phyloP scores from a whole-genome alignment of 2,888 invertebrate genomes.

The Ophioninae sp. region DNA sequence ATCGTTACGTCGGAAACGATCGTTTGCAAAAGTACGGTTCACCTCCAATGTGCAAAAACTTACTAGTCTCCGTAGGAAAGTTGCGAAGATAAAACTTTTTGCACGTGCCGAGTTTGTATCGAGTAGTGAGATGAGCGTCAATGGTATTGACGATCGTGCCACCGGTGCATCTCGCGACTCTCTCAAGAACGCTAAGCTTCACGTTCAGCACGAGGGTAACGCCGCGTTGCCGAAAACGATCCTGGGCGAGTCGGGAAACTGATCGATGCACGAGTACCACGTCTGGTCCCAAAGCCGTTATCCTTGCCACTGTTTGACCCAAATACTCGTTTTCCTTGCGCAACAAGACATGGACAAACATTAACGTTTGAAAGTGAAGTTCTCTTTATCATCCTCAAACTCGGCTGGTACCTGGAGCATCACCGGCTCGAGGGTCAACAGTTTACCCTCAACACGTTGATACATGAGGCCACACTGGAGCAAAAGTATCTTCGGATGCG shows the following conservation, averaged over 20 bases:
- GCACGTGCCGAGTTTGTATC: constrained; percentile 92
- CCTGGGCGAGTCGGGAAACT: constrained; percentile 93
- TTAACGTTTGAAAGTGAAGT: too few species aligned
- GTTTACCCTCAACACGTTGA: constrained; percentile 95
- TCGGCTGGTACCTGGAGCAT: constrained; percentile 89
- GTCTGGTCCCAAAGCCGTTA: constrained; percentile 91
- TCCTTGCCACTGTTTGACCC: constrained; percentile 91
- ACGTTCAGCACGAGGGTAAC: constrained; percentile 95
- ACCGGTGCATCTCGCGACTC: constrained; percentile 89
- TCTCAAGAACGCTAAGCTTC: constrained; percentile 90
- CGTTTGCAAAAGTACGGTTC: not conserved
- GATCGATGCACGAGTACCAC: constrained; percentile 95
- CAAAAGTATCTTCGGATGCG: constrained; percentile 92
- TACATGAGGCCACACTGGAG: constrained; percentile 96
- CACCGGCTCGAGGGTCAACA: constrained; percentile 96
- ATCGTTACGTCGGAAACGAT: not conserved
- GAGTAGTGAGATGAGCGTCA: constrained; percentile 90
- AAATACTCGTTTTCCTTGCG: constrained; percentile 91
- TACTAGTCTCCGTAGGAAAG: constrained; percentile 82
- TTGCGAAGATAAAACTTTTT: constrained; percentile 89
- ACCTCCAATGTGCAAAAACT: constrained; percentile 43
- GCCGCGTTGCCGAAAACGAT: constrained; percentile 89
- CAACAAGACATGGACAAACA: not conserved
- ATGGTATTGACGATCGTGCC: constrained; percentile 94
- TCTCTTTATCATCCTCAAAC: not conserved